Conservation (phyloP, 2,888 invertebrate genomes). For the Lasioglossum zephyrum region DNA sequence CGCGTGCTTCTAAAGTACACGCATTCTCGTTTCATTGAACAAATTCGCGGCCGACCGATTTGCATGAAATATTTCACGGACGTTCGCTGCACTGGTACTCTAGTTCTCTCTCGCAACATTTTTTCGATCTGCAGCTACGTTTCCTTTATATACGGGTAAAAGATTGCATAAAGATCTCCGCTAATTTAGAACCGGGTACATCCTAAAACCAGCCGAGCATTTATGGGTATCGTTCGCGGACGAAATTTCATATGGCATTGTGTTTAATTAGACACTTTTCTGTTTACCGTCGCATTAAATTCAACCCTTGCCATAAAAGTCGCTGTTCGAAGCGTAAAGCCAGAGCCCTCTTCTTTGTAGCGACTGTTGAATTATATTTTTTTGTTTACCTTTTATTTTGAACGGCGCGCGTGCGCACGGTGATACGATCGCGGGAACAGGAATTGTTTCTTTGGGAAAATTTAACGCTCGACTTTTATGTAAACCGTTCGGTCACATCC, state of each 20-base stretch:
- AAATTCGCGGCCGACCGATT: background rate
- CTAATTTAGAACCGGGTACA: background rate
- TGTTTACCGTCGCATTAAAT: slow-evolving; percentile 24
- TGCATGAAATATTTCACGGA: background rate
- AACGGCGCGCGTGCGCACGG: background rate
- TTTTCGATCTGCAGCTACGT: background rate
- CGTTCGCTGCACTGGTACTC: background rate
- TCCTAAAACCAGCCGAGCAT: background rate
- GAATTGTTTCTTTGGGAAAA: background rate
- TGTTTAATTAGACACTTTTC: slow-evolving; percentile 22
- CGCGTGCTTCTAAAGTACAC: background rate
- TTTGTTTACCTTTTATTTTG: background rate
- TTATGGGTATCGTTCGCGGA: slow-evolving; percentile 24
- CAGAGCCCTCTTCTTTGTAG: slow-evolving; percentile 13
- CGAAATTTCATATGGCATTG: slow-evolving; percentile 24
- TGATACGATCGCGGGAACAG: background rate
- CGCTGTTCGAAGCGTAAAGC: slow-evolving; percentile 8
- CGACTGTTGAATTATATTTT: slow-evolving; percentile 6
- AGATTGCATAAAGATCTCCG: background rate
- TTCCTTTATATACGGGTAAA: background rate
- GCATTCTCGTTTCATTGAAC: background rate
- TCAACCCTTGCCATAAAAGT: slow-evolving; percentile 20
- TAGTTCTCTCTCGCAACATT: background rate
- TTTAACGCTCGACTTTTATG: background rate
- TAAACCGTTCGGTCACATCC: background rate